Base-by-base conservation (phyloP, 2,113 vertebrate genomes). In the Columba janthina region DNA sequence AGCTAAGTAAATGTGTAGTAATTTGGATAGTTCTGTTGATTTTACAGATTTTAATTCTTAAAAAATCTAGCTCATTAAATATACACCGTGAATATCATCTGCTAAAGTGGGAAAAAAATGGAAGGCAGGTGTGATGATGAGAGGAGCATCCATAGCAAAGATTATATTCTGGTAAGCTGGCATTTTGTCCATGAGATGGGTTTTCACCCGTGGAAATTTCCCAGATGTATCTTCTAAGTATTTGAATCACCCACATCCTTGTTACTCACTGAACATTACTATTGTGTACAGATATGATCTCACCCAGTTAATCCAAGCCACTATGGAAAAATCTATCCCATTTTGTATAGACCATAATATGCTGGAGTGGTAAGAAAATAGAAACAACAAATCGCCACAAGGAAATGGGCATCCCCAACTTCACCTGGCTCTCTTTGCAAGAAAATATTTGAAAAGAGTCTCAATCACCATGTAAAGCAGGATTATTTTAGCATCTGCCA, bases 401-500 rank as follows among this genome's bases (percentile, higher is more conserved):
- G 31, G 66, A 77, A 81, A 81, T 1, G 8, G 12, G 7, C 54
- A 66, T 22, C 12, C 14, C 2, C 48, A 22, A 7, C 42, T 69
- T 65, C 5, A 24, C 13, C 34, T 5, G 2, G 17, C 28, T 77
- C 25, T 72, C 26, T 34, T 44, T 17, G 51, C 19, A 76, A 73
- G 31, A 46, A 74, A 48, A 2, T 5, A 11, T 3, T 9, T 46
- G 54, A 76, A 73, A 73, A 64, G 26, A 42, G n/a, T 85, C 60
- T 62, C 24, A 56, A 70, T 32, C 44, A 74, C 53, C 9, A 12
- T 0, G 6, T 60, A 80, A 77, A 85, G 16, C 36, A 78, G 51
- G 75, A 51, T 64, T 58, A 67, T 69, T 92, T 75, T 53, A 70
- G 72, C 88, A 74, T 84, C 82, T 94, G 91, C 70, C 89, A 94